These are phyloP conservation scores for Conomelus anceps DNA, from an alignment of 2,888 invertebrate species.

Conservation along the genomic window DNA sequence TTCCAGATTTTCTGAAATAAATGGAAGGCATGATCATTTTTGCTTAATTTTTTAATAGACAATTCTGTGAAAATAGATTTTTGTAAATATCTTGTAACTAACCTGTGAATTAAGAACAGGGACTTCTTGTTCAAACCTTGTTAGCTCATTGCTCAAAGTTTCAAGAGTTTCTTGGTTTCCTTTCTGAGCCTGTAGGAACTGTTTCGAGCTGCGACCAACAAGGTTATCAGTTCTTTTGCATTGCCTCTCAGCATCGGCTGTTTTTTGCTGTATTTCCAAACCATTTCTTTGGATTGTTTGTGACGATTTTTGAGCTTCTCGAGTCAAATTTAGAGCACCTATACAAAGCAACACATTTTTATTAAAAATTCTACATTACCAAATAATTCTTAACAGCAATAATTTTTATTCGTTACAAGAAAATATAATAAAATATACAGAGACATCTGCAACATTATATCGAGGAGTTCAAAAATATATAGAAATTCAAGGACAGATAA, in stretches of 20 bases:
- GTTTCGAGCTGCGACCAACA: conserved; percentile 52
- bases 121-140: conserved; percentile 60
- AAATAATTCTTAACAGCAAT: too few relatives aligned
- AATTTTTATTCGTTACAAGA: too few relatives aligned
- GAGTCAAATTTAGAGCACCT: conserved; percentile 83
- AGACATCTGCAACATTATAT: too few relatives aligned
- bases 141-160: conserved; percentile 58
- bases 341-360: conserved; percentile 8
- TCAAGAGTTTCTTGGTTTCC: conserved; percentile 65
- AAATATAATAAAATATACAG: too few relatives aligned
- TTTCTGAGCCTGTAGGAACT: conserved; percentile 57
- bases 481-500: too few relatives aligned
- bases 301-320: conserved; percentile 59
- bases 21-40: too few relatives aligned
- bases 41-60: too few relatives aligned
- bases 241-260: conserved; percentile 50
- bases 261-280: conserved; percentile 39
- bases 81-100: too few relatives aligned
- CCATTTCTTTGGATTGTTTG: conserved; percentile 48
- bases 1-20: too few relatives aligned
- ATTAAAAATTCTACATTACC: too few relatives aligned
- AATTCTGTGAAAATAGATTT: too few relatives aligned
- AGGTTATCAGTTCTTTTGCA: conserved; percentile 58
- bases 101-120: conserved; percentile 81
- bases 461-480: too few relatives aligned